A percentile compares a stretch with the other conserved stretches of the same genome.
phyloP scores from a whole-genome alignment of 2,888 invertebrate species.

The Drosophila crucigera region DNA sequence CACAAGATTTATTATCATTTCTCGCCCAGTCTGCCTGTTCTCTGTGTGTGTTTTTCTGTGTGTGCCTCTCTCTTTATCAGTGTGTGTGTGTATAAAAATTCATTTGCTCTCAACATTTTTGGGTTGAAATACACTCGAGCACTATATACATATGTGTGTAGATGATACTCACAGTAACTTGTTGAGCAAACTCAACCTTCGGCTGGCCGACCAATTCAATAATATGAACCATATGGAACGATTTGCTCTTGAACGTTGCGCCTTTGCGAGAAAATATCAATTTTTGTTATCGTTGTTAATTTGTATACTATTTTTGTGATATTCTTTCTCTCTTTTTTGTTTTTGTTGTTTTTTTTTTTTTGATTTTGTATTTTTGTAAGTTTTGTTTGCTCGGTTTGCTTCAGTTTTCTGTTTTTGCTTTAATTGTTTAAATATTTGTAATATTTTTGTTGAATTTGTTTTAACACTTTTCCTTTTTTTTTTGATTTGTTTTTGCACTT shows the following conservation, averaged over 20 bases:
- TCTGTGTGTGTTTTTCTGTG: constrained; percentile 6
- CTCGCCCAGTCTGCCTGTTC: constrained; percentile 37
- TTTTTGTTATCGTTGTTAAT: constrained; percentile 39
- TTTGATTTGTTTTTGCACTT: constrained; percentile 50
- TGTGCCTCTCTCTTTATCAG: constrained; percentile 4
- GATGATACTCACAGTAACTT: constrained; percentile 90
- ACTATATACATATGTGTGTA: constrained; percentile 15
- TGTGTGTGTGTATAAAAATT: constrained; percentile 45
- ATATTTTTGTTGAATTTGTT: constrained; percentile 28
- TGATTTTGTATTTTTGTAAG: constrained; percentile 19
- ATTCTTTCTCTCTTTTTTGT: constrained; percentile 6
- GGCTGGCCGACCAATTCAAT: constrained; percentile 92
- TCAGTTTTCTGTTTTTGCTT: constrained; percentile 34
- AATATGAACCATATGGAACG: constrained; percentile 93
- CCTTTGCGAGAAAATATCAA: constrained; percentile 72
- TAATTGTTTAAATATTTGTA: constrained; percentile 30
- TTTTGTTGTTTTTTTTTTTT: not conserved
- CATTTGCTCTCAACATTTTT: constrained; percentile 53
- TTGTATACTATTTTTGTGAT: constrained; percentile 8
- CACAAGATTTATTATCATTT: constrained; percentile 82
- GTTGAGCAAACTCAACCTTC: constrained; percentile 91
- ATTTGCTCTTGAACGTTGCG: constrained; percentile 81
- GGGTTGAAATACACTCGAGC: constrained; percentile 11
- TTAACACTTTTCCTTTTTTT: constrained; percentile 40
- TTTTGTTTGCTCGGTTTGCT: constrained; percentile 44